A percentile compares a stretch with the other conserved stretches of the same genome.
These are phyloP conservation scores for Ctenopoma kingsleyae DNA, from an alignment of 2,797 vertebrate species.

Conservation along the genomic window DNA sequence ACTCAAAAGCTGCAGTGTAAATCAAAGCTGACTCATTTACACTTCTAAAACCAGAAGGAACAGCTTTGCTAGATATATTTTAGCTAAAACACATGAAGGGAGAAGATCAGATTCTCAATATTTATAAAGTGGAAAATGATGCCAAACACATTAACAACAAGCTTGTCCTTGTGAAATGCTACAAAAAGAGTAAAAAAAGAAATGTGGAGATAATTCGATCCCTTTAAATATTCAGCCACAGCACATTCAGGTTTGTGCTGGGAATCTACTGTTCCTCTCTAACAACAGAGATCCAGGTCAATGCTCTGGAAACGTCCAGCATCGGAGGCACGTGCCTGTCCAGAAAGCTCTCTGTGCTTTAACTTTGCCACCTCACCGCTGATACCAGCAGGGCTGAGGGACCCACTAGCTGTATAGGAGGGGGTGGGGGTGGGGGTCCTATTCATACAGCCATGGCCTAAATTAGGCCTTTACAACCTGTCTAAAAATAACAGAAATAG, in stretches of 20 bases:
- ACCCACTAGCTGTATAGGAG: conserved; percentile 16
- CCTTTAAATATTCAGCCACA: conserved; percentile 57
- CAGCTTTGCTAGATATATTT: conserved; percentile 50
- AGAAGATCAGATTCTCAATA: conserved; percentile 40
- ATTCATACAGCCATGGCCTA: conserved; percentile 66
- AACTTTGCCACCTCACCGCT: conserved; percentile 39
- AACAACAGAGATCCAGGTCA: conserved; percentile 69
- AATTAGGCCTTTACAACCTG: conserved; percentile 63
- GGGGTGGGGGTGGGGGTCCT: conserved; percentile 24
- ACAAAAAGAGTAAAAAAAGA: conserved; percentile 51
- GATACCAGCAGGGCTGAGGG: conserved; percentile 47
- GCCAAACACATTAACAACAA: conserved; percentile 73
- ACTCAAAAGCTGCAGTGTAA: conserved; percentile 39
- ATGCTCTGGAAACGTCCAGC: conserved; percentile 69
- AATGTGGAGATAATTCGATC: conserved; percentile 47
- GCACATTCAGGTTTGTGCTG: conserved; percentile 51
- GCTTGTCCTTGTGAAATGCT: conserved; percentile 58
- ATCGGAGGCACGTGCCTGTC: conserved; percentile 43
- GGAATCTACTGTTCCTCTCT: conserved; percentile 49
- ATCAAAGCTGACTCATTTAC: conserved; percentile 55
- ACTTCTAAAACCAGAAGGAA: conserved; percentile 44
- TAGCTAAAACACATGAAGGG: conserved; percentile 28
- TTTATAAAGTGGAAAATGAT: conserved; percentile 49
- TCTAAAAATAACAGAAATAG: conserved; percentile 73
- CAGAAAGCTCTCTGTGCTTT: conserved; percentile 66